Evolutionary conservation across 2,888 invertebrate genomes (phyloP).

Genomic region (Clunio marinus): DNA sequence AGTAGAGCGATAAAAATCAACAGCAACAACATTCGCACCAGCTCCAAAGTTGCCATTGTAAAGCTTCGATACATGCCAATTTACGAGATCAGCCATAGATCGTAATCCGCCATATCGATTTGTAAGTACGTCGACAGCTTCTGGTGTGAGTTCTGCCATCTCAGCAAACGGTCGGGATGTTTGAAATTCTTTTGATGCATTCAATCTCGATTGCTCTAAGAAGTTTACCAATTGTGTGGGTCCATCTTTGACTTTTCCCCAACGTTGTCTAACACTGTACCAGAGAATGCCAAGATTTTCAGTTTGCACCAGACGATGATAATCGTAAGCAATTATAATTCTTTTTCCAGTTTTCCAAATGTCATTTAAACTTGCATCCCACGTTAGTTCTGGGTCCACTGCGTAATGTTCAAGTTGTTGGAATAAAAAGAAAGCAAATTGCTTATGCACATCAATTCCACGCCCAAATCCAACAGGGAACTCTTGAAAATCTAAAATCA

Average conservation of each 20-base stretch:
- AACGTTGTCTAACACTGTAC: slow-evolving; percentile 59
- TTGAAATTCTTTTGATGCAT: slow-evolving; percentile 51
- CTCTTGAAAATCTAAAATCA: slow-evolving; percentile 59
- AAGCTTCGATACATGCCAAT: slow-evolving; percentile 60
- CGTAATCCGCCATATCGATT: slow-evolving; percentile 58
- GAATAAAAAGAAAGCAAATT: slow-evolving; percentile 54
- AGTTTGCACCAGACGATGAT: slow-evolving; percentile 47
- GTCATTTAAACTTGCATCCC: slow-evolving; percentile 52
- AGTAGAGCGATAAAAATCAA: slow-evolving; percentile 60
- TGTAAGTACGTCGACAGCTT: slow-evolving; percentile 55
- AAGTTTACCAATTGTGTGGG: slow-evolving; percentile 55
- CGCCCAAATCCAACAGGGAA: slow-evolving; percentile 57
- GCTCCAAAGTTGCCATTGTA: slow-evolving; percentile 53
- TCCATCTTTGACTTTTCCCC: slow-evolving; percentile 61
- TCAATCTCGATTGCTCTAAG: slow-evolving; percentile 50
- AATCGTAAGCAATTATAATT: slow-evolving; percentile 56
- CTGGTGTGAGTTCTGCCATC: slow-evolving; percentile 67
- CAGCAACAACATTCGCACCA: slow-evolving; percentile 59
- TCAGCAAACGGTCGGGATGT: slow-evolving; percentile 55
- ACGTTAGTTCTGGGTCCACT: slow-evolving; percentile 53
- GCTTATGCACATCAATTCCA: slow-evolving; percentile 52
- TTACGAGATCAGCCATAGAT: slow-evolving; percentile 60
- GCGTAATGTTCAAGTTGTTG: slow-evolving; percentile 51
- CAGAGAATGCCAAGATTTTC: slow-evolving; percentile 52
- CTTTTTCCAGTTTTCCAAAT: slow-evolving; percentile 54